A percentile compares a stretch with the other conserved stretches of the same genome.
These are phyloP conservation scores for Dichetophora obliterata DNA, from an alignment of 2,888 invertebrate species.

Conservation along the genomic window DNA sequence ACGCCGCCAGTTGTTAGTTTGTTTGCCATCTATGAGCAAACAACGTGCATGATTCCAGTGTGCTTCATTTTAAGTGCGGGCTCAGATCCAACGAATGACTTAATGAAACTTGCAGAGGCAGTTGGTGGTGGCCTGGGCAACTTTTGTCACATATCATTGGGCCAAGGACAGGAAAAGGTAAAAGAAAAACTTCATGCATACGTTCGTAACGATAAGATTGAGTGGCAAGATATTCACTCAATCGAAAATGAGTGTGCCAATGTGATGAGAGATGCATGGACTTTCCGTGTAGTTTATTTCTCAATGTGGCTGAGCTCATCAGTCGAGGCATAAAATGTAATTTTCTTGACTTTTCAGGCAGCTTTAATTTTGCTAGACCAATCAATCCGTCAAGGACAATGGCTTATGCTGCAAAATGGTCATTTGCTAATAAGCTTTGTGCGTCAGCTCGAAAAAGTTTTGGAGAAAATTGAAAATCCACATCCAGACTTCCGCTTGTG, in stretches of 20 bases:
- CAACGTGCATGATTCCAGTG: constrained; percentile 85
- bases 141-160: constrained; percentile 90
- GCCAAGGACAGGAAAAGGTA: constrained; percentile 93
- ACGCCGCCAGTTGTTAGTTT: constrained; percentile 88
- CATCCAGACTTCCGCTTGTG: constrained; percentile 93
- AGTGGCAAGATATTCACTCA: not conserved
- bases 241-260: not conserved
- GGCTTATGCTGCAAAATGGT: constrained; percentile 95
- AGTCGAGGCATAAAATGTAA: not conserved
- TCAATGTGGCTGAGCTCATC: not conserved
- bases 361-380: constrained; percentile 79
- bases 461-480: constrained; percentile 84
- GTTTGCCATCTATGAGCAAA: constrained; percentile 87
- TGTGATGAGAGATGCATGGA: too few species aligned
- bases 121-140: constrained; percentile 80
- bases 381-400: constrained; percentile 83
- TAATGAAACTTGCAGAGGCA: constrained; percentile 83
- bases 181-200: constrained; percentile 32
- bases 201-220: not conserved
- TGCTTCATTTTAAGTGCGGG: constrained; percentile 95
- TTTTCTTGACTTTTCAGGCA: constrained; percentile 69
- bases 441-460: constrained; percentile 83
- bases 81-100: constrained; percentile 90
- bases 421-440: constrained; percentile 87
- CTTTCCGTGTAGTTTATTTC: not conserved